Conservation (phyloP, 2,888 invertebrate species). For the Ophion ellenae region DNA sequence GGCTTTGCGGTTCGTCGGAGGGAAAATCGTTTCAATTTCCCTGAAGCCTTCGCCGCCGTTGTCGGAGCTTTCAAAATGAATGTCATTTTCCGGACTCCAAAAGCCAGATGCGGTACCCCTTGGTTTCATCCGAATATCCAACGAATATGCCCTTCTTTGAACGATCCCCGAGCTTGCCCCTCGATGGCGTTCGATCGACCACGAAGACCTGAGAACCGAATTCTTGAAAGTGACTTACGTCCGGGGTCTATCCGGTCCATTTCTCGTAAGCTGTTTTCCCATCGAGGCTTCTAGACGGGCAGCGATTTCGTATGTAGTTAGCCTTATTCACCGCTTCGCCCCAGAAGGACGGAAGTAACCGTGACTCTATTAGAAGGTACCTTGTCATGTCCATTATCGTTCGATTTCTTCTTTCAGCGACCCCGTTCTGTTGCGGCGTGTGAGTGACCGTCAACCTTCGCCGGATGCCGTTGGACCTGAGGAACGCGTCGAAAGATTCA, state of each 20-base stretch:
- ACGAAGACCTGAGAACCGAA: constrained; percentile 51
- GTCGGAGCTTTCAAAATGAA: not conserved
- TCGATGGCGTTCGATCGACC: constrained; percentile 50
- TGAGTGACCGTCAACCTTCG: constrained; percentile 67
- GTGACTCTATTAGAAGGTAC: not conserved
- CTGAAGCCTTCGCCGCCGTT: not conserved
- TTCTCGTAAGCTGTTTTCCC: constrained; percentile 52
- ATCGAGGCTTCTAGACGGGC: constrained; percentile 35
- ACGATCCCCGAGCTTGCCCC: constrained; percentile 47
- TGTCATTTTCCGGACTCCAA: not conserved
- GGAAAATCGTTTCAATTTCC: not conserved
- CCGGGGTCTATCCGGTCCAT: constrained; percentile 16
- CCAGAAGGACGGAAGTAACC: constrained; percentile 16
- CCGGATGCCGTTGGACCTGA: constrained; percentile 68
- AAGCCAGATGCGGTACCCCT: constrained; percentile 56
- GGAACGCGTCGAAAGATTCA: constrained; percentile 66
- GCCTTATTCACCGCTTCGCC: constrained; percentile 50
- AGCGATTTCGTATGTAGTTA: constrained; percentile 54
- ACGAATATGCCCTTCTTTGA: constrained; percentile 44
- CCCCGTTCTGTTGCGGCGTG: constrained; percentile 73
- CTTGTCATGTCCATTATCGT: constrained; percentile 72
- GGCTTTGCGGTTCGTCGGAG: not conserved
- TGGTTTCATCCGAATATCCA: constrained; percentile 51
- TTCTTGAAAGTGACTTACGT: not conserved
- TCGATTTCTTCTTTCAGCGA: constrained; percentile 73